phyloP scores from a whole-genome alignment of 2,113 vertebrate species.

The Strix uralensis region DNA sequence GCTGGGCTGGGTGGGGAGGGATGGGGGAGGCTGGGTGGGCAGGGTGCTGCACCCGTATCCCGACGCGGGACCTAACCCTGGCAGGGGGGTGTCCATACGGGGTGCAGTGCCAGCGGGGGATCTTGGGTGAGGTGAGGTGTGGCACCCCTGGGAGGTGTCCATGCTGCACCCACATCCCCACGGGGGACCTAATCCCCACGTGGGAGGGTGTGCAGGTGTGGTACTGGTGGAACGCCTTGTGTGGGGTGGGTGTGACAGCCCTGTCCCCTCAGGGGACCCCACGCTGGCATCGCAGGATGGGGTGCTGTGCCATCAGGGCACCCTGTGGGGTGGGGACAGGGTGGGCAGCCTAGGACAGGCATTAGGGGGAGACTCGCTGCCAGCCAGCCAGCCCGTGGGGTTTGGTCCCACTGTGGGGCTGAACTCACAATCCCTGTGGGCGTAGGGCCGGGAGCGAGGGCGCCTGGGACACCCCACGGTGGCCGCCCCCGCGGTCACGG shows the following conservation, averaged over 20 bases:
- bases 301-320: neutral
- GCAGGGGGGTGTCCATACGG: fast-evolving
- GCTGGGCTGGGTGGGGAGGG: no score
- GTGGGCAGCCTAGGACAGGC: neutral
- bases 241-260: neutral
- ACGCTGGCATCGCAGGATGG: fast-evolving
- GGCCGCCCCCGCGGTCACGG: neutral
- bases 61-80: neutral
- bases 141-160: neutral
- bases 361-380: neutral
- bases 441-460: neutral
- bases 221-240: fast-evolving
- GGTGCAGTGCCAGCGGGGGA: neutral
- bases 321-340: neutral
- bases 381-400: neutral
- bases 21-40: neutral
- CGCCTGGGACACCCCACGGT: neutral
- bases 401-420: neutral
- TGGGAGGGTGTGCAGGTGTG: neutral
- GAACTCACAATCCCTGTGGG: fast-evolving
- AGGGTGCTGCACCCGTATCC: neutral
- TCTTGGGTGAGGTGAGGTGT: neutral
- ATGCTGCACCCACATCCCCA: fast-evolving
- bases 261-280: neutral
- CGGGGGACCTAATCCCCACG: fast-evolving